Percentiles rank a stretch among this genome's conserved stretches.
Evolutionary conservation across 2,888 invertebrate species (phyloP).

Genomic region (Heliconius aoede): DNA sequence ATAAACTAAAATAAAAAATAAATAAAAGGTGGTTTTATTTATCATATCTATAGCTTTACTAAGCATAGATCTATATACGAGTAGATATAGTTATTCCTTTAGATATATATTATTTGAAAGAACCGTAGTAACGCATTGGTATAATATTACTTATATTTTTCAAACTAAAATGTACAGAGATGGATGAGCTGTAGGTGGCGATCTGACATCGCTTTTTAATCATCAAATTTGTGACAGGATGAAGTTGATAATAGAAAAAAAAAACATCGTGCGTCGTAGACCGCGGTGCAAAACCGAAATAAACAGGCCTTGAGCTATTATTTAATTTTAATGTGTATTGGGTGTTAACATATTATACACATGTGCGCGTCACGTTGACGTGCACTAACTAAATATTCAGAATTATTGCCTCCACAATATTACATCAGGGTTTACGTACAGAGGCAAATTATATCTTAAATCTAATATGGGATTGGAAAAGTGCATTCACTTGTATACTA

Average conservation of each 20-base stretch:
- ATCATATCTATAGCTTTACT: no score
- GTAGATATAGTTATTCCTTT: no score
- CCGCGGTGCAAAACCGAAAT: constrained; percentile 68
- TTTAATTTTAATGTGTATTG: constrained; percentile 76
- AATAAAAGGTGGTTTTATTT: no score
- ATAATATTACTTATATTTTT: background rate
- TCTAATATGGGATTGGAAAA: constrained; percentile 1
- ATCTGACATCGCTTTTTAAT: constrained; percentile 21
- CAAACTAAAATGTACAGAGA: background rate
- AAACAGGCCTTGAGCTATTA: constrained; percentile 77
- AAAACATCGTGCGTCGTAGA: constrained; percentile 40
- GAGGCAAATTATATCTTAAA: constrained; percentile 22
- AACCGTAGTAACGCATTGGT: background rate
- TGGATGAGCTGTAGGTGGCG: background rate
- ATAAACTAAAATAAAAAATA: no score
- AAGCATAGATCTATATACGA: no score
- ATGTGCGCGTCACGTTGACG: constrained; percentile 36
- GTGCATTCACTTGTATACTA: constrained; percentile 1
- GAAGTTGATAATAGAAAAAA: constrained; percentile 46
- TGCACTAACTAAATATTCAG: constrained; percentile 34
- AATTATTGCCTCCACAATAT: constrained; percentile 35
- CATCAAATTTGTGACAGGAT: constrained; percentile 39
- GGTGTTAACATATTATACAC: constrained; percentile 48
- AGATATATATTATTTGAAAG: background rate
- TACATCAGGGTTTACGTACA: constrained; percentile 29